phyloP scores from a whole-genome alignment of 2,888 invertebrate genomes.

The Brachycybe producta region DNA sequence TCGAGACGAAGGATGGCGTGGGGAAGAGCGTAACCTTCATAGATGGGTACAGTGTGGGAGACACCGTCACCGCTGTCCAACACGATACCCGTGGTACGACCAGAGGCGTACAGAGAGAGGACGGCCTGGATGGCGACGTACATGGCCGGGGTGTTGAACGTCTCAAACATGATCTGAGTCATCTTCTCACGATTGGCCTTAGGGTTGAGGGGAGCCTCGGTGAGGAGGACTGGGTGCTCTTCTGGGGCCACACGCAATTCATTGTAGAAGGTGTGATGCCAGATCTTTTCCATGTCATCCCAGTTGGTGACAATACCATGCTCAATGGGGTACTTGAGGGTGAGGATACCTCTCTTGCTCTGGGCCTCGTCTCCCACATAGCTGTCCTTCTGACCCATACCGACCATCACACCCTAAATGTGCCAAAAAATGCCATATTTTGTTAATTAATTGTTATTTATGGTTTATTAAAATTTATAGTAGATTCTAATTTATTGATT shows the following conservation, averaged over 20 bases:
- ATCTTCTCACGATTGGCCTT: conserved; percentile 89
- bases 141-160: conserved; percentile 59
- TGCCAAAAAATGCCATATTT: too few relatives aligned
- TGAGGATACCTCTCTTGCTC: conserved; percentile 51
- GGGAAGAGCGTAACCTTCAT: conserved; percentile 52
- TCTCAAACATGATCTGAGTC: conserved; percentile 76
- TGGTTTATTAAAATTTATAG: too few relatives aligned
- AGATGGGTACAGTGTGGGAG: conserved; percentile 83
- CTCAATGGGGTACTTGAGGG: conserved; percentile 42
- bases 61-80: conserved; percentile 86
- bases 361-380: conserved; percentile 95
- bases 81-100: conserved; percentile 86
- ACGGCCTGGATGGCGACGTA: conserved; percentile 89
- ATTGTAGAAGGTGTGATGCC: conserved; percentile 37
- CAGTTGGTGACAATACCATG: conserved; percentile 43
- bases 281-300: conserved; percentile 38
- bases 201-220: conserved; percentile 82
- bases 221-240: conserved; percentile 58
- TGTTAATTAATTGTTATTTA: too few relatives aligned
- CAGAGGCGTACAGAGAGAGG: conserved; percentile 79
- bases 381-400: conserved; percentile 94
- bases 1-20: conserved; percentile 40
- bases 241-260: conserved; percentile 38
- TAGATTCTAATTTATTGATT: too few relatives aligned
- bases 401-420: conserved; percentile 64